Evolutionary conservation across 1,140 invertebrate species (phyloP), one percentile per base, ranked within the genome.

Genomic region (Pachypsylla venusta): DNA sequence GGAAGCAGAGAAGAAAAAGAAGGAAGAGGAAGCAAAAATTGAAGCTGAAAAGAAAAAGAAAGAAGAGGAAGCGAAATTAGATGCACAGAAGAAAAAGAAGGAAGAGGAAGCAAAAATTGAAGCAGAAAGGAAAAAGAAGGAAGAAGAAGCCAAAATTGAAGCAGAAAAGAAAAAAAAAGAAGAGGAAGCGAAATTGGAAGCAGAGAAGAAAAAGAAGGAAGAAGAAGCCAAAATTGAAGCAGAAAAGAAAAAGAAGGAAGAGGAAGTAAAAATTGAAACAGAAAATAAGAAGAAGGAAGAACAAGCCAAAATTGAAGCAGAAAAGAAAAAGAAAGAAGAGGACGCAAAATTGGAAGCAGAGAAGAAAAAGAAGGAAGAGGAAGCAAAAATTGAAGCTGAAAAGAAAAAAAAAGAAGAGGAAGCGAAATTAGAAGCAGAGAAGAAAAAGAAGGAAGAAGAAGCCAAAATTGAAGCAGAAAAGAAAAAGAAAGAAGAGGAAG

Each of bases 1-100:
- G 5, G 62, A 58, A 2, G 61, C 61, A 7, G 54, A 64, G 19
- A 63, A 63, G 30, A 62, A 64, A 28, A 62, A 66, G 12, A 39
- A 0, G 53, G 53, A 25, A 56, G 59, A 53, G 12, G 59, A 56
- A 16, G 25, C 53, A 53, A 54, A 58, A 60, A n/a, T n/a, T n/a
- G n/a, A n/a, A n/a, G n/a, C n/a, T n/a, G 40, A 26, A 58, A 61
- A 28, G 54, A 42, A 54, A 27, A 61, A 53, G 39, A 60, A 66
- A 59, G 58, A 55, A 19, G 60, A 62, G 30, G 40, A 57, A 59
- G 53, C 57, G 2, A 53, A 63, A 55, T 27, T 62, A 1, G 25
- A 25, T 63, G 56, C 53, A 28, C 27, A 60, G 26, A 55, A 61
- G n/a, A 56, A 57, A 35, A 54, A 57, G 22, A 58, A 61, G 20